Evolutionary conservation across 2,113 vertebrate species (phyloP).

Genomic region (Pachyramphus minor): DNA sequence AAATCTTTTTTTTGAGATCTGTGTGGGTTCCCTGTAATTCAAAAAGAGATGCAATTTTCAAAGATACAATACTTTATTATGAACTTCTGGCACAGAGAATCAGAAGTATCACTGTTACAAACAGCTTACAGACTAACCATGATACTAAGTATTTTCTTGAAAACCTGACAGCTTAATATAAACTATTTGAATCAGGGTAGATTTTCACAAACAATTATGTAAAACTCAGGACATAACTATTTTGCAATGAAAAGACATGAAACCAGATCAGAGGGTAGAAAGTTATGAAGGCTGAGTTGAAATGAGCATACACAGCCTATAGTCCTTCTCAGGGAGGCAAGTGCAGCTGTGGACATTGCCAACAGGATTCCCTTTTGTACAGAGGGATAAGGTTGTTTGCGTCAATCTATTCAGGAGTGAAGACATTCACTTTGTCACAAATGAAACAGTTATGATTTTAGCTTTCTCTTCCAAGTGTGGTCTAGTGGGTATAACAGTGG

Average conservation of each 20-base stretch:
- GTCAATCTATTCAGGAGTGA: not conserved
- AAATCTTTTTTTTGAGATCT: rapidly evolving
- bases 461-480: not conserved
- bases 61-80: not conserved
- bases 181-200: not conserved
- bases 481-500: not conserved
- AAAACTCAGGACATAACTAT: not conserved
- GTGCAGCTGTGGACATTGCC: not conserved
- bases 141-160: not conserved
- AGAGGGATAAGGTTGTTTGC: not conserved
- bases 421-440: not conserved
- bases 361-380: not conserved
- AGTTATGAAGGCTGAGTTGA: not conserved
- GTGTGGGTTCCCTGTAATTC: not conserved
- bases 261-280: not conserved
- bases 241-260: not conserved
- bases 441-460: not conserved
- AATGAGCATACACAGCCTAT: not conserved
- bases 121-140: not conserved
- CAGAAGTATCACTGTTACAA: not conserved
- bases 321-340: not conserved
- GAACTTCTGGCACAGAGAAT: not conserved
- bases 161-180: not conserved
- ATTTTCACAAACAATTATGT: not conserved
- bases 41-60: not conserved